Percentiles rank a stretch among this genome's conserved stretches.
phyloP scores from a whole-genome alignment of 2,113 vertebrate species.

The Hymenochirus boettgeri region DNA sequence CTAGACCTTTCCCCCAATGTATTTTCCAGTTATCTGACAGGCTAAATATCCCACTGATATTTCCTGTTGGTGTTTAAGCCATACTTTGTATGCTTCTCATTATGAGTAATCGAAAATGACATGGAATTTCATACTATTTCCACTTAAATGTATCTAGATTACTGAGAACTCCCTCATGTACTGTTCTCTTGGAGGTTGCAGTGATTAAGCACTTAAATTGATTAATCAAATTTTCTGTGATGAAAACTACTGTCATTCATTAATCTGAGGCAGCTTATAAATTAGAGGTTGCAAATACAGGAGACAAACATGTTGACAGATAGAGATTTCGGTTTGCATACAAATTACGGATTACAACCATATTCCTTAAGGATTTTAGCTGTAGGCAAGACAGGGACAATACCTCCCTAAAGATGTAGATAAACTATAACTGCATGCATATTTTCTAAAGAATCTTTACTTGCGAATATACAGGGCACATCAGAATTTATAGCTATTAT shows the following conservation, averaged over 20 bases:
- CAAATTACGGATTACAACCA: constrained; percentile 48
- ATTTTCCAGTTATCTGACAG: not conserved
- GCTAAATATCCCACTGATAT: not conserved
- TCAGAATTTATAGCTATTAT: too few species aligned
- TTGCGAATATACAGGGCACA: constrained; percentile 46
- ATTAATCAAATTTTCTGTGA: constrained; percentile 79
- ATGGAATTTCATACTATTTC: constrained; percentile 33
- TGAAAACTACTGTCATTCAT: constrained; percentile 76
- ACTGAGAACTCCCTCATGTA: constrained; percentile 50
- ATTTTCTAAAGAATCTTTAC: constrained; percentile 53
- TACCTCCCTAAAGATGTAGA: constrained; percentile 61
- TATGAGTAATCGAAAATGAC: constrained; percentile 29
- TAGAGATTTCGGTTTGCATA: constrained; percentile 53
- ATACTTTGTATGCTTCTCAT: fast-evolving
- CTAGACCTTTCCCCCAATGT: too few species aligned
- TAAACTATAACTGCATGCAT: constrained; percentile 54
- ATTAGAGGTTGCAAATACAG: constrained; percentile 69
- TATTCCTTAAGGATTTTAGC: constrained; percentile 52
- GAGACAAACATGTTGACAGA: constrained; percentile 66
- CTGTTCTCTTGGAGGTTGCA: constrained; percentile 51
- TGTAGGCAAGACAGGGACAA: constrained; percentile 46
- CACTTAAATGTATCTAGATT: constrained; percentile 52
- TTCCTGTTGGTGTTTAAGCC: not conserved
- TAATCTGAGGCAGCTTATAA: constrained; percentile 76
- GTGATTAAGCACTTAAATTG: constrained; percentile 78